A percentile compares a stretch with the other conserved stretches of the same genome.
Conservation (phyloP, 2,113 vertebrate species). For the Alosa alosa region DNA sequence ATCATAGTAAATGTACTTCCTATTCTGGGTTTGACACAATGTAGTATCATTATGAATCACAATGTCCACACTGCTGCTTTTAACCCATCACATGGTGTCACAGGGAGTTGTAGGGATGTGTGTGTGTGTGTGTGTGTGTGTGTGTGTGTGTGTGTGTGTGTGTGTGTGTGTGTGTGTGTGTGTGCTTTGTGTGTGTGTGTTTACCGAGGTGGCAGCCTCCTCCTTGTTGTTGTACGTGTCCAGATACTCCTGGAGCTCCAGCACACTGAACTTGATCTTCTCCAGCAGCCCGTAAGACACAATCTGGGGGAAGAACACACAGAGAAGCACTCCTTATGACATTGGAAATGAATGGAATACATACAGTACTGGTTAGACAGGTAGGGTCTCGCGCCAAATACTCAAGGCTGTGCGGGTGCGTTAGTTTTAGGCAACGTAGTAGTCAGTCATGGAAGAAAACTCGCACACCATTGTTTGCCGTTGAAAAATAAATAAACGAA, state of each 20-base stretch:
- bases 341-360: not conserved
- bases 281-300: conserved; percentile 96
- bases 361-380: too few relatives aligned
- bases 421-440: too few relatives aligned
- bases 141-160: not conserved
- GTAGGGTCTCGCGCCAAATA: too few relatives aligned
- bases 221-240: conserved; percentile 95
- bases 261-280: conserved; percentile 96
- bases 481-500: too few relatives aligned
- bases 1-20: too few relatives aligned
- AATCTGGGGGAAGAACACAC: conserved; percentile 71
- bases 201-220: conserved; percentile 89
- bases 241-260: conserved; percentile 96
- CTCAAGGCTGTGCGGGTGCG: too few relatives aligned
- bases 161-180: not conserved
- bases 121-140: not conserved
- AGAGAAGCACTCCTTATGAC: not conserved
- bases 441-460: too few relatives aligned
- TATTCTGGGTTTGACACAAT: too few relatives aligned
- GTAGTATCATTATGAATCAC: too few relatives aligned
- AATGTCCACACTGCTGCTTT: not conserved
- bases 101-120: not conserved
- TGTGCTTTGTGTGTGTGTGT: not conserved
- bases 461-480: too few relatives aligned
- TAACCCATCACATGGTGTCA: not conserved